A percentile compares a stretch with the other conserved stretches of the same genome.
Conservation (phyloP, 2,113 vertebrate species). For the cattle (Bos taurus) region ARS-UCD2.0 NC_037337.1:77326501-77327000, state of each 20-base stretch:
- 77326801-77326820: background rate
- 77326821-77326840: background rate
- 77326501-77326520: background rate
- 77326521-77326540: background rate
- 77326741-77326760: background rate
- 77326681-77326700: background rate
- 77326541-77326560: background rate
- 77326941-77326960: background rate
- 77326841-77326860: background rate
- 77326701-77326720: background rate
- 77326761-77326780: background rate
- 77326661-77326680: background rate
- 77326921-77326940: constrained; percentile 12
- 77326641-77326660: background rate
- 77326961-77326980: background rate
- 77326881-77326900: background rate
- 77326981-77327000: background rate
- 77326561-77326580: background rate
- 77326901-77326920: constrained; percentile 1
- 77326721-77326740: background rate
- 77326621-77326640: background rate
- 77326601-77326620: background rate
- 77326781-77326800: background rate
- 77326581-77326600: background rate
- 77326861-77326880: background rate